phyloP scores from a whole-genome alignment of 2,888 invertebrate genomes.

The Ethmia dodecea region DNA sequence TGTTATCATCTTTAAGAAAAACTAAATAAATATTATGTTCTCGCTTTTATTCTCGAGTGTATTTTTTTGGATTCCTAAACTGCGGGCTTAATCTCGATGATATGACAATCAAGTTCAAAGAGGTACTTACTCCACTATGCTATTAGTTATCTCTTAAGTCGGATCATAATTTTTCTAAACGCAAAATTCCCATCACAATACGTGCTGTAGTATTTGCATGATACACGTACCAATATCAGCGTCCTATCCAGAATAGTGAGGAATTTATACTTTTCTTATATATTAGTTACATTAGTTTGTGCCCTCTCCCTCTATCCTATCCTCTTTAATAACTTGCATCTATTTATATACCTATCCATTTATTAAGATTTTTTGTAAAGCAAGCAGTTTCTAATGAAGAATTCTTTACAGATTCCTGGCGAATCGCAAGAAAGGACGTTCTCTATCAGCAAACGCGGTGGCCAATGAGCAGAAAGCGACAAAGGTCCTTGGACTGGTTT shows the following conservation, averaged over 20 bases:
- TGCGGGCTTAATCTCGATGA: not conserved
- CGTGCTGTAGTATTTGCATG: too few relatives aligned
- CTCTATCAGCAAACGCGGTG: slow-evolving; percentile 86
- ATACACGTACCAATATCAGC: too few relatives aligned
- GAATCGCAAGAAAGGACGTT: slow-evolving; percentile 82
- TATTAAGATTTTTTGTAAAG: too few relatives aligned
- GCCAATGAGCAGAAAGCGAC: slow-evolving; percentile 97
- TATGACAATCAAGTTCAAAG: not conserved
- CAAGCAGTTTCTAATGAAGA: not conserved
- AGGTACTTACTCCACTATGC: too few relatives aligned
- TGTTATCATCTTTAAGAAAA: too few relatives aligned
- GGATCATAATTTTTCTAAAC: too few relatives aligned
- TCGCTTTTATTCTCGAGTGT: too few relatives aligned
- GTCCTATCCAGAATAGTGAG: not conserved
- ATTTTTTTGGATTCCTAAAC: not conserved
- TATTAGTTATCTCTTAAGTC: too few relatives aligned
- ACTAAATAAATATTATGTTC: too few relatives aligned
- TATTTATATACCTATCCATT: too few relatives aligned
- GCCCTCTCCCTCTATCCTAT: not conserved
- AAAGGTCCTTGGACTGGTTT: slow-evolving; percentile 93
- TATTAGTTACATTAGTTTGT: not conserved
- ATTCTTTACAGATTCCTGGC: slow-evolving; percentile 79
- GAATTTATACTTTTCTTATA: too few relatives aligned
- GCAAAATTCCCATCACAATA: too few relatives aligned
- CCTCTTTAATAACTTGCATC: not conserved